Evolutionary conservation across 1,140 invertebrate species (phyloP), one percentile per base, ranked within the genome.

Genomic region (Aphelenchoides fujianensis): DNA sequence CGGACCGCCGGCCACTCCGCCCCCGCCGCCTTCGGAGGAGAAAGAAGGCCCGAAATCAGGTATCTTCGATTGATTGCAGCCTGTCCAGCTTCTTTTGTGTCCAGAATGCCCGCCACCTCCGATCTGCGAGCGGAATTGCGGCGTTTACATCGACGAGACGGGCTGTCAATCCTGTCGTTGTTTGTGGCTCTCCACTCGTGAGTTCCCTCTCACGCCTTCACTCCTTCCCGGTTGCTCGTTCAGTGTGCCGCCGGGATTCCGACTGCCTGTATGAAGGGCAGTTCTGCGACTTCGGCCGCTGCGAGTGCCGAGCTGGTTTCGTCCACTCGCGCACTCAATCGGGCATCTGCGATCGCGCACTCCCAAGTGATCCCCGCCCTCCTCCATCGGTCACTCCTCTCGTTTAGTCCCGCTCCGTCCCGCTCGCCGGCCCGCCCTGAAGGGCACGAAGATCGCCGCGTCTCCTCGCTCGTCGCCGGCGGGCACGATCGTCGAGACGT

Each of bases 101-200:
- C 3, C 30, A 66, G 63, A 66, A n/a, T 66, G 63, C 53, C 63
- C 63, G 30, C 63, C 63, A 3, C 63, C 63, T 66, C 32, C 16
- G 32, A 66, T 66, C 32, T 66, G 63, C 32, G 12, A 30, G 1
- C 16, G 16, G 16, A 66, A 66, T 35, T 66, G 63, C 53, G 63
- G 63, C 53, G 31, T 66, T 35, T 66, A 30, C 12, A 31, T 66
- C 32, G 63, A 66, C 36, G 27, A 31, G 3, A n/a, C 19, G 12
- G 63, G 63, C 1, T 66, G 63, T 35, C 63, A 66, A 66, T 19
- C 16, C 23, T 66, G 63, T 35, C 63, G 31, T 12, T 66, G 63
- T 35, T 3, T 66, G 7, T 32, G 16, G 27, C n/a, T 66, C 12
- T 32, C 63, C 12, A 1, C 16, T 41, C 32, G 63, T 66, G 31